Percentiles rank a stretch among this genome's conserved stretches.
These are phyloP conservation scores for Pseudoatta argentina DNA, from an alignment of 1,140 invertebrate species.

Conservation along the genomic window DNA sequence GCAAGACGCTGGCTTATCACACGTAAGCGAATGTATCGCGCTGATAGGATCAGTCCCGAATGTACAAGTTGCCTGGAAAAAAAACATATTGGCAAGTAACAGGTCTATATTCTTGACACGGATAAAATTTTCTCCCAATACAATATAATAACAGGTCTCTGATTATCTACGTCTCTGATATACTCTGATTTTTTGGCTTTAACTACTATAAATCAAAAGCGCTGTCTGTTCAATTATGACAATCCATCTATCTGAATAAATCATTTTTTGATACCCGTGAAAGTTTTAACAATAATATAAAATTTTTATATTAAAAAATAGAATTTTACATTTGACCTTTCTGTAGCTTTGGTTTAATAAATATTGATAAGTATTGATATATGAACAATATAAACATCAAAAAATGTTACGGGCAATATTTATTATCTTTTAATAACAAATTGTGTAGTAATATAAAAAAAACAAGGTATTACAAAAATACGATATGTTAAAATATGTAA, in stretches of 20 bases:
- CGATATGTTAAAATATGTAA: not conserved
- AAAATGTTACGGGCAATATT: not conserved
- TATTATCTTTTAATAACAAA: not conserved
- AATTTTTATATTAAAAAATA: not conserved
- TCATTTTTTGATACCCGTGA: not conserved
- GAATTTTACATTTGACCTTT: not conserved
- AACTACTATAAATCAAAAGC: not conserved
- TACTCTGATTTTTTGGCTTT: not conserved
- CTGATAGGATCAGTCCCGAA: constrained; percentile 30
- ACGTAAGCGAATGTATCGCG: constrained; percentile 39
- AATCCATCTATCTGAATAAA: constrained; percentile 12
- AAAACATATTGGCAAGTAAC: constrained; percentile 24
- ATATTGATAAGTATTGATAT: not conserved
- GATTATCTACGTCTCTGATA: not conserved
- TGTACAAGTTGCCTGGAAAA: constrained; percentile 2
- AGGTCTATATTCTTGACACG: not conserved
- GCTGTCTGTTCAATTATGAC: not conserved
- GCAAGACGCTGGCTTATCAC: constrained; percentile 46
- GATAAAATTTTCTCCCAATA: not conserved
- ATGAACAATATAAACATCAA: not conserved
- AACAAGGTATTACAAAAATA: not conserved
- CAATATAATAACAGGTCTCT: not conserved
- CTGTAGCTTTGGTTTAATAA: not conserved
- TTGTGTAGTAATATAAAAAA: not conserved
- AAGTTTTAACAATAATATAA: not conserved